phyloP scores from a whole-genome alignment of 2,113 vertebrate genomes.

The Melanostigma gelatinosum region DNA sequence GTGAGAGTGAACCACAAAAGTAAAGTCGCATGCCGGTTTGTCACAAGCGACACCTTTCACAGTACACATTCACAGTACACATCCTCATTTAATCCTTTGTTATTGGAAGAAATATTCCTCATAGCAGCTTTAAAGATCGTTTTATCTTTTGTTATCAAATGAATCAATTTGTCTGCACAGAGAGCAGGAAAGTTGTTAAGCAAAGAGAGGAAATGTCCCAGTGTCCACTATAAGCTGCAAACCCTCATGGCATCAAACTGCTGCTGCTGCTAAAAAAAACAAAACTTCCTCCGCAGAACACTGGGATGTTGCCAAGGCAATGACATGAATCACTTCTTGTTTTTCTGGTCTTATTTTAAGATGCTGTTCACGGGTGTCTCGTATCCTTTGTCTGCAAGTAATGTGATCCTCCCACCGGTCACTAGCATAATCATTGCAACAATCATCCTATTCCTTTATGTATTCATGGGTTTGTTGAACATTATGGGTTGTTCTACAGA shows the following conservation, averaged over 20 bases:
- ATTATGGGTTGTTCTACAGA: conserved; percentile 30
- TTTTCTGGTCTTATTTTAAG: conserved; percentile 41
- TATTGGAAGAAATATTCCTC: neutral
- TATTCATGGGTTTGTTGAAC: conserved; percentile 22
- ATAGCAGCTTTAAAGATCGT: neutral
- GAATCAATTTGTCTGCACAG: neutral
- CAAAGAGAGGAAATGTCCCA: conserved; percentile 17
- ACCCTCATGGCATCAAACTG: conserved; percentile 33
- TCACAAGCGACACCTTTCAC: neutral
- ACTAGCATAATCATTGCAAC: conserved; percentile 14
- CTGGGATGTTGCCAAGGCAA: conserved; percentile 41
- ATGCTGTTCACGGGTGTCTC: conserved; percentile 37
- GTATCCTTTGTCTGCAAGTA: conserved; percentile 34
- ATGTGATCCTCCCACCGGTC: conserved; percentile 50
- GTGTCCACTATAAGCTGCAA: conserved; percentile 34
- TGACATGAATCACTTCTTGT: conserved; percentile 45
- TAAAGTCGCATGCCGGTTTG: neutral
- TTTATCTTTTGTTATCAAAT: neutral
- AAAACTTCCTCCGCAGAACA: conserved; percentile 19
- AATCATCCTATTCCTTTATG: conserved; percentile 34
- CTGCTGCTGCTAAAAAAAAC: neutral
- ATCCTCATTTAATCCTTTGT: neutral
- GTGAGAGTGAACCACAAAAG: neutral
- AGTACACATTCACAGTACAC: neutral
- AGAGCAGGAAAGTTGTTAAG: neutral